Evolutionary conservation across 2,888 invertebrate species (phyloP).

Genomic region (Gastrophysa polygoni): DNA sequence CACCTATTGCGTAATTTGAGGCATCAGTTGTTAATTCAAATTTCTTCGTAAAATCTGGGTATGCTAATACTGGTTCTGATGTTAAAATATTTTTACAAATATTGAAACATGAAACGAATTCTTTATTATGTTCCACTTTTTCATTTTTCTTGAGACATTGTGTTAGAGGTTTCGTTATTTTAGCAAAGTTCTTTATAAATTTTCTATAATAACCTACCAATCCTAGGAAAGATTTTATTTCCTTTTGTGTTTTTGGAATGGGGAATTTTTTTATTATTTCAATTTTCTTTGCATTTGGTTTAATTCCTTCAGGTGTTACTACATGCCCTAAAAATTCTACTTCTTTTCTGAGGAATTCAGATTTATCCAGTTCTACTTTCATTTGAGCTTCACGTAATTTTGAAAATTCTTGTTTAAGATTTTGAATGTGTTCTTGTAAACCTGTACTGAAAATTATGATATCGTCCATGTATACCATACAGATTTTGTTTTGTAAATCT

Average conservation of each 20-base stretch:
- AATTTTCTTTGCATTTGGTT: slow-evolving; percentile 48
- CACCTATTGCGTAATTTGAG: slow-evolving; percentile 11
- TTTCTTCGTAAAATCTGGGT: slow-evolving; percentile 15
- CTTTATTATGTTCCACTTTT: not conserved
- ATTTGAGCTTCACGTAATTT: slow-evolving; percentile 27
- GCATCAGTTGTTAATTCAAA: slow-evolving; percentile 21
- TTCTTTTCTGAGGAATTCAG: slow-evolving; percentile 41
- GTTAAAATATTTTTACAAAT: not conserved
- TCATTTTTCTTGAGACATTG: slow-evolving; percentile 14
- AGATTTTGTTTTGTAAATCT: slow-evolving; percentile 44
- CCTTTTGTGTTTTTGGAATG: slow-evolving; percentile 37
- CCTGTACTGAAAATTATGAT: slow-evolving; percentile 3
- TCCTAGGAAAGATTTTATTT: slow-evolving; percentile 45
- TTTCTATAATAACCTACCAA: slow-evolving; percentile 27
- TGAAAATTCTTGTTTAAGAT: slow-evolving; percentile 15
- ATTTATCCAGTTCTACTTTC: slow-evolving; percentile 43
- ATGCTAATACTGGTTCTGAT: slow-evolving; percentile 7
- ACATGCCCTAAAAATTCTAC: slow-evolving; percentile 48
- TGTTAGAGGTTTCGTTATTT: slow-evolving; percentile 31
- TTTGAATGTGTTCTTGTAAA: slow-evolving; percentile 44
- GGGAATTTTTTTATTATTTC: slow-evolving; percentile 38
- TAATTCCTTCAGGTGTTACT: slow-evolving; percentile 46
- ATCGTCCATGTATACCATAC: slow-evolving; percentile 16
- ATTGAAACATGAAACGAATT: slow-evolving; percentile 7
- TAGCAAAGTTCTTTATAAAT: slow-evolving; percentile 36